phyloP scores from a whole-genome alignment of 2,888 invertebrate species.

The Sinotaia quadrata region DNA sequence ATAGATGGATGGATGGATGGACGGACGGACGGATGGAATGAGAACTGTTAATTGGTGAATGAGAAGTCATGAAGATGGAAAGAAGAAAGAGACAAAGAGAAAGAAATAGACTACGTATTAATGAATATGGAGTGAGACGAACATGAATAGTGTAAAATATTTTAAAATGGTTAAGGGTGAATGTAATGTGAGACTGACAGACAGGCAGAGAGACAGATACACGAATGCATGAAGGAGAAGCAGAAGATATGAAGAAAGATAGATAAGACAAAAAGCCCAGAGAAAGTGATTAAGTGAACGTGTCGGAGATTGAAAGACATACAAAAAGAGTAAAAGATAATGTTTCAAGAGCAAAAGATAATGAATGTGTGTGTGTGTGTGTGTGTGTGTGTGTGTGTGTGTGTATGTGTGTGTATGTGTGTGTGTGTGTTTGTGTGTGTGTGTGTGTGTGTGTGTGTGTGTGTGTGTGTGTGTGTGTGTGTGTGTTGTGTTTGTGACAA shows the following conservation, averaged over 20 bases:
- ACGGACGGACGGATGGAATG: too few species aligned
- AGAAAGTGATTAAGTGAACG: neutral
- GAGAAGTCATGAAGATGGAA: too few species aligned
- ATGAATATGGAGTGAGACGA: too few species aligned
- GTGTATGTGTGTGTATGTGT: neutral
- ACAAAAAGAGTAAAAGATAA: neutral
- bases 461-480: neutral
- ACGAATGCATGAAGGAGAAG: too few species aligned
- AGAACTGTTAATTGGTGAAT: too few species aligned
- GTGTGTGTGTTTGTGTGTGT: neutral
- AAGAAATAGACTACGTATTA: too few species aligned
- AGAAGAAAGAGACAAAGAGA: too few species aligned
- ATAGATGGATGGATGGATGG: too few species aligned
- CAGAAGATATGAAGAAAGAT: neutral
- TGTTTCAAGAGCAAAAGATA: neutral
- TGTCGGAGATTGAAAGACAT: neutral
- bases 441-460: neutral
- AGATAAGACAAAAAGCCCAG: neutral
- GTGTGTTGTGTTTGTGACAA: neutral
- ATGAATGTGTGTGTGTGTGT: neutral
- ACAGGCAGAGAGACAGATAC: neutral
- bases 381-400: neutral
- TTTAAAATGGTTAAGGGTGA: too few species aligned
- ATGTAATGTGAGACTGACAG: neutral
- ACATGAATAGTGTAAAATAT: too few species aligned